phyloP scores from a whole-genome alignment of 2,797 vertebrate species.

The Muscicapa comitata region DNA sequence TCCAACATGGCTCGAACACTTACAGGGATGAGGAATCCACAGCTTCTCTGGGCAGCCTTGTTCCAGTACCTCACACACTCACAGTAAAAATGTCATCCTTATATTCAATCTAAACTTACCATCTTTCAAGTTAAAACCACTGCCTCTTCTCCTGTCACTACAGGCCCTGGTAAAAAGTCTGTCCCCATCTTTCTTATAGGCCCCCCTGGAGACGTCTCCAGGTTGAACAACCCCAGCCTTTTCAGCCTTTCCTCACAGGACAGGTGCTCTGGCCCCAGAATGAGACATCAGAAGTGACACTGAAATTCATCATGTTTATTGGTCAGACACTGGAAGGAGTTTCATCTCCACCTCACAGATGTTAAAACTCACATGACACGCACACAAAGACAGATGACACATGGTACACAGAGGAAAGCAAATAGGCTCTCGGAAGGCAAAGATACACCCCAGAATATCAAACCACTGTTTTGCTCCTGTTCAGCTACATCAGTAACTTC shows the following conservation, averaged over 20 bases:
- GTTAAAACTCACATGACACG: fast-evolving
- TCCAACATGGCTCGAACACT: neutral
- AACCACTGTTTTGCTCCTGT: neutral
- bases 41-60: neutral
- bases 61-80: neutral
- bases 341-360: neutral
- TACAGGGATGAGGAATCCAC: neutral
- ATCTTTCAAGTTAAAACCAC: neutral
- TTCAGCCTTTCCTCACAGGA: neutral
- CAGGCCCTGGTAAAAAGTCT: neutral
- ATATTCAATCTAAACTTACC: neutral
- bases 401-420: neutral
- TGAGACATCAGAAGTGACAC: neutral
- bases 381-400: neutral
- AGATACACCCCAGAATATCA: neutral
- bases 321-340: neutral
- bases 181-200: neutral
- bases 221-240: neutral
- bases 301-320: neutral
- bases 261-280: neutral
- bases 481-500: neutral
- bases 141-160: neutral
- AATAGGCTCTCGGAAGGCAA: neutral
- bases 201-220: neutral
- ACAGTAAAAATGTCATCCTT: neutral